A percentile compares a stretch with the other conserved stretches of the same genome.
These are phyloP conservation scores for Pampus argenteus DNA, from an alignment of 2,797 vertebrate genomes.

Conservation along the genomic window DNA sequence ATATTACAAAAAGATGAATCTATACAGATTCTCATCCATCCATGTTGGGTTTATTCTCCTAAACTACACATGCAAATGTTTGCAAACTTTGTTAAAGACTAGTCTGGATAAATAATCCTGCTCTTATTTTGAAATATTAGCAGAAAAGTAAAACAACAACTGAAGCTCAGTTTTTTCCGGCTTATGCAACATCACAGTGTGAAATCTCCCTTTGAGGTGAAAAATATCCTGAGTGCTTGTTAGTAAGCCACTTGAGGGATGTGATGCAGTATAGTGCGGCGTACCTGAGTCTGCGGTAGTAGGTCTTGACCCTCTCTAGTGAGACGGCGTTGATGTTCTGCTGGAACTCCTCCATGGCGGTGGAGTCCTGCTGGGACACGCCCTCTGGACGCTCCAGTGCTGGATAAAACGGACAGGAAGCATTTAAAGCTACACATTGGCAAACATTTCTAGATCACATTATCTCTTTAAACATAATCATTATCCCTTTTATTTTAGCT, in stretches of 20 bases:
- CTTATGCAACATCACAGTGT: conserved; percentile 28
- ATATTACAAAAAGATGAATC: background rate
- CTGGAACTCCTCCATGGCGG: conserved; percentile 89
- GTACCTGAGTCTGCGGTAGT: conserved; percentile 97
- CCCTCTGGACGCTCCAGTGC: conserved; percentile 91
- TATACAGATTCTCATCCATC: background rate
- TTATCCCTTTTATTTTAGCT: background rate
- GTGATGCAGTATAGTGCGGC: conserved; percentile 28
- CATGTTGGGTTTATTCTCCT: background rate
- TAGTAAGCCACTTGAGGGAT: conserved; percentile 19
- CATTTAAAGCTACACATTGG: background rate
- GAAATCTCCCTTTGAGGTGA: conserved; percentile 49
- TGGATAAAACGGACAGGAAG: conserved; percentile 55
- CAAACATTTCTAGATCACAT: background rate
- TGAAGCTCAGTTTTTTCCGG: conserved; percentile 13
- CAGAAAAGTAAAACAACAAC: conserved; percentile 14
- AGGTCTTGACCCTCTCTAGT: conserved; percentile 97
- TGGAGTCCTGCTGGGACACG: conserved; percentile 81
- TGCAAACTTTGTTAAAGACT: background rate
- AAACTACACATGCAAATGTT: background rate
- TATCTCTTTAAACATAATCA: background rate
- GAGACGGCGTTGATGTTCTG: conserved; percentile 93
- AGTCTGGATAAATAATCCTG: background rate
- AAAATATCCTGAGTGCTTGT: conserved; percentile 28
- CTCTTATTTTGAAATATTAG: conserved; percentile 18